Evolutionary conservation across 2,113 vertebrate genomes (phyloP), one percentile per base, ranked within the genome.

Genomic region (Lates calcarifer): DNA sequence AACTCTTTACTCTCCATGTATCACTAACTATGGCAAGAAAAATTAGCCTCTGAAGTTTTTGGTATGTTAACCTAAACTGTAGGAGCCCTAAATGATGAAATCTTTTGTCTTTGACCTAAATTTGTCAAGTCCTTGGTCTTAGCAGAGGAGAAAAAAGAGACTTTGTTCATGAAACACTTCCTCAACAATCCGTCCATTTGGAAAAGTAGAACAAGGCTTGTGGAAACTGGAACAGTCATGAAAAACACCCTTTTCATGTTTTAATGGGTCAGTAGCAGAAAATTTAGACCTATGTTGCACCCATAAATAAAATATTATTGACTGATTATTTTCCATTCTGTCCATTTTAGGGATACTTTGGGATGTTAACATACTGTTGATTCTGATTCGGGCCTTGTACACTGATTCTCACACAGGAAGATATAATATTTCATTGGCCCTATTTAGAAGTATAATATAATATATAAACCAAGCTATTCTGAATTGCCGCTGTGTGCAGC

Each of bases 151-250:
- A 61, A 58, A 47, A 14, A 22, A 22, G 26, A 2, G 41, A 63
- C 65, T 56, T 85, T 79, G 61, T 82, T 79, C 37, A 64, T 31
- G 47, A 0, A 74, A 66, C 35, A 26, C 55, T 68, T 56, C 60
- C 11, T 64, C 72, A 39, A 55, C 49, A 28, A 68, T 73, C 57
- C 11, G 28, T 56, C 37, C 6, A 78, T 74, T 62, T 60, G 51
- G 26, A 13, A 76, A 84, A 87, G 41, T 89, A 35, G 65, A 89
- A 53, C 74, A 31, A 68, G 51, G 49, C 28, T 68, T 66, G n/a
- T 74, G 31, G 17, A 84, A 84, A 78, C 24, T 78, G 33, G 77
- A 81, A 51, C 72, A 80, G 55, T 43, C 6, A 1, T 56, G 22
- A 51, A 28, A 63, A 68, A 68, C 33, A 14, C 9, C 1, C n/a